Evolutionary conservation across 2,113 vertebrate genomes (phyloP), one percentile per base, ranked within the genome.

Genomic region (Gnathochromis pfefferi): DNA sequence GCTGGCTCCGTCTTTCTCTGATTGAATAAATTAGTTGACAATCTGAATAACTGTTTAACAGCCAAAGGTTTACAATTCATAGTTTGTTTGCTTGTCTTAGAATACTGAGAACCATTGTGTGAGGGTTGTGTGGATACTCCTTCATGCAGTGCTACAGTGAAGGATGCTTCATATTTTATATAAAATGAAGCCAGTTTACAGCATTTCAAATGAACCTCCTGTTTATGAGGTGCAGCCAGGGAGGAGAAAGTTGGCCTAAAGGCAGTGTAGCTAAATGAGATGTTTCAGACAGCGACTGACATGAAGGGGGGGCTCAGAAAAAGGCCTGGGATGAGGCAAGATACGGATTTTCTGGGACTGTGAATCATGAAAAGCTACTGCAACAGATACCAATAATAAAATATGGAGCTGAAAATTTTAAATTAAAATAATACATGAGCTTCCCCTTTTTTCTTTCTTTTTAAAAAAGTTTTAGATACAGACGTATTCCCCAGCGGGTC

Each of bases 21-120:
- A 88, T 82, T 89, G 58, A 90, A 93, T 85, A 90, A 83, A 89
- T 88, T 82, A 21, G 63, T 87, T 16, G 81, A 92, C 80, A 88
- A 82, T 89, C 84, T 87, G 51, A 92, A 84, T 83, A 83, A 91
- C 60, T 68, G 40, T 58, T 89, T 51, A 87, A 90, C 75, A 88
- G 49, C 51, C 9, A 73, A 85, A 63, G 16, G 87, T 92, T 42
- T 26, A 85, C 78, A 84, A 90, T 88, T 87, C 14, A 91, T 81
- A 60, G 21, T 86, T 79, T 14, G 58, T 80, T 83, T 90, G 45
- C 80, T 47, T 3, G 4, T 80, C 63, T 87, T 68, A 35, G 12
- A n/a, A 23, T 11, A 75, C 13, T 9, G 51, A 13, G 35, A 68
- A 16, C 63, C 10, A 13, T 28, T 82, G 38, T 45, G 26, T 9